Base-by-base conservation (phyloP, 2,113 vertebrate genomes). In the Ardeotis arabs region DNA sequence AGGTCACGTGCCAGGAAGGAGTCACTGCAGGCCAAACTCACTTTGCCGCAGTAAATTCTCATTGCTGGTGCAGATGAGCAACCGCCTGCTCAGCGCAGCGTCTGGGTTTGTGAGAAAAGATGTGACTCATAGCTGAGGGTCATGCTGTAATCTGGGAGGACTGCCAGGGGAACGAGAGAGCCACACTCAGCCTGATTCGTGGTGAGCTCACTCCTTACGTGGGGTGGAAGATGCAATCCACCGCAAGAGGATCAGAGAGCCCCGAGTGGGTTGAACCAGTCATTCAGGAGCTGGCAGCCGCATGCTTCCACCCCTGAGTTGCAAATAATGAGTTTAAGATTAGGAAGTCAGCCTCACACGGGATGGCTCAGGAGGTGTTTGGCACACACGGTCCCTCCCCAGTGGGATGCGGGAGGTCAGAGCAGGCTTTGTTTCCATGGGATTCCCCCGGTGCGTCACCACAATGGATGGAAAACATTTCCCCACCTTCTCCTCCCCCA, bases 61-160 rank as follows among this genome's bases (percentile, higher is more conserved):
- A 89, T 79, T 2, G 1, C 12, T 66, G 76, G 79, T 44, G 3
- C 90, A 86, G 95, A 95, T 89, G 96, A 96, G 89, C 95, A 96
- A 90, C 55, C 3, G 2, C 95, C 76, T 12, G 56, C 88, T 88
- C 50, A 2, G 45, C 9, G 0, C 41, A 45, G 67, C 0, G 41
- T 90, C 96, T 93, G 88, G 58, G 70, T 73, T 93, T 85, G 94
- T 90, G 95, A 96, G 95, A 84, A 95, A 90, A 93, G 79, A 53
- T 89, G 72, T 96, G 96, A 97, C 94, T 97, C 95, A 97, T 69
- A 92, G 88, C 79, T 1, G 22, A 95, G 93, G 95, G 93, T 96
- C 96, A 96, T 80, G 91, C 86, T 93, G 91, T 80, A 77, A 86
- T 92, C 92, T 74, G 93, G 94, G 95, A 96, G 75, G 25, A 81